Evolutionary conservation across 2,113 vertebrate species (phyloP).

Genomic region (Myotis brandtii): DNA sequence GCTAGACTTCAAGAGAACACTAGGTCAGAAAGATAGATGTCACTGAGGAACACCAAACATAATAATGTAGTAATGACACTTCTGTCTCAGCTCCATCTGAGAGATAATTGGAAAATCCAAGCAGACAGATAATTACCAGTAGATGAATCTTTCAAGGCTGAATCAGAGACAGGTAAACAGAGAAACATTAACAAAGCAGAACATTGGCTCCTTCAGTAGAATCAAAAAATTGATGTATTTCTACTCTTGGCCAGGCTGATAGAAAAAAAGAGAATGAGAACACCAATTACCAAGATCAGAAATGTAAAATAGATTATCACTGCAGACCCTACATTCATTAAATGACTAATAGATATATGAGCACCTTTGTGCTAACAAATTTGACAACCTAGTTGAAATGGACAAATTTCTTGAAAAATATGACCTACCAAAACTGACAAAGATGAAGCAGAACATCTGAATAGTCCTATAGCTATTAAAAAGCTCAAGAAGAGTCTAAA

Average conservation of each 20-base stretch:
- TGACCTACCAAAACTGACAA: neutral
- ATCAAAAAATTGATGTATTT: neutral
- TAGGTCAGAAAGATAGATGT: neutral
- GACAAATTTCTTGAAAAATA: neutral
- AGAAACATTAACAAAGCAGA: neutral
- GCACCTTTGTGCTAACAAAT: neutral
- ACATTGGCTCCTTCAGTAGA: neutral
- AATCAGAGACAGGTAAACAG: neutral
- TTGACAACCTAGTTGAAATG: neutral
- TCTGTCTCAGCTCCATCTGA: neutral
- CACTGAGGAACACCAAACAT: neutral
- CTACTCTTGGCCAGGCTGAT: neutral
- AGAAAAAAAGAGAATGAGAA: conserved; percentile 2
- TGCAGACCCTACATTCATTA: neutral
- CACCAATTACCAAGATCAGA: neutral
- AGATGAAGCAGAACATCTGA: neutral
- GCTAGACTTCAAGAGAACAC: neutral
- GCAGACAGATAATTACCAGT: neutral
- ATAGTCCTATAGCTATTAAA: neutral
- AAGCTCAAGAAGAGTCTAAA: neutral
- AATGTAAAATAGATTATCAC: neutral
- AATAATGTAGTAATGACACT: neutral
- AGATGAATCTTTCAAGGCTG: neutral
- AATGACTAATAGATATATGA: neutral
- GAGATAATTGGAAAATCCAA: neutral